A percentile compares a stretch with the other conserved stretches of the same genome.
Conservation (phyloP, 2,113 vertebrate species). For the Catharus fuscescens region DNA sequence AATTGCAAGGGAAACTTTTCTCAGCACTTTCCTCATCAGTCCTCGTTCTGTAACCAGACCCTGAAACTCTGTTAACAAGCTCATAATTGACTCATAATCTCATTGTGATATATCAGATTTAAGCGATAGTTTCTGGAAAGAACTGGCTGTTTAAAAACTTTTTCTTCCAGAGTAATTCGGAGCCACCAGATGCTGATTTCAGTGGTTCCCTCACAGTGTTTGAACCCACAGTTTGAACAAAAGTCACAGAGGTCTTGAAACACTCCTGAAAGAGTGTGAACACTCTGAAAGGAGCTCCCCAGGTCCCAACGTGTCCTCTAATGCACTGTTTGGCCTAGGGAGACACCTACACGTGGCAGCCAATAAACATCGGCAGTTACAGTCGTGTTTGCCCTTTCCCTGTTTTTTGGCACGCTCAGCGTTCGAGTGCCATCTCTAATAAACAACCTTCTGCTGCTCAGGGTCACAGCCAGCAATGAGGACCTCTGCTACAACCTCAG, state of each 20-base stretch:
- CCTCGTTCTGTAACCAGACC: not conserved
- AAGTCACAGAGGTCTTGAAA: not conserved
- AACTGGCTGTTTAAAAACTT: not conserved
- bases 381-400: not conserved
- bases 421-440: not conserved
- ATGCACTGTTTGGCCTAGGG: not conserved
- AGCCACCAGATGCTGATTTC: not conserved
- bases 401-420: not conserved
- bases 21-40: not conserved
- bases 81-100: not conserved
- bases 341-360: not conserved
- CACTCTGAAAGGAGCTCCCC: not conserved
- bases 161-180: not conserved
- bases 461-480: fast-evolving
- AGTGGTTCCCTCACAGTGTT: not conserved
- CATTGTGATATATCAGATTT: not conserved
- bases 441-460: not conserved
- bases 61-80: not conserved
- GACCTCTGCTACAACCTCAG: not conserved
- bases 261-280: not conserved
- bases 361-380: not conserved
- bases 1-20: not conserved
- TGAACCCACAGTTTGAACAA: not conserved
- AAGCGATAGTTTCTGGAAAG: not conserved
- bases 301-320: fast-evolving